phyloP scores from a whole-genome alignment of 2,797 vertebrate genomes.

The Diplodus sargus region DNA sequence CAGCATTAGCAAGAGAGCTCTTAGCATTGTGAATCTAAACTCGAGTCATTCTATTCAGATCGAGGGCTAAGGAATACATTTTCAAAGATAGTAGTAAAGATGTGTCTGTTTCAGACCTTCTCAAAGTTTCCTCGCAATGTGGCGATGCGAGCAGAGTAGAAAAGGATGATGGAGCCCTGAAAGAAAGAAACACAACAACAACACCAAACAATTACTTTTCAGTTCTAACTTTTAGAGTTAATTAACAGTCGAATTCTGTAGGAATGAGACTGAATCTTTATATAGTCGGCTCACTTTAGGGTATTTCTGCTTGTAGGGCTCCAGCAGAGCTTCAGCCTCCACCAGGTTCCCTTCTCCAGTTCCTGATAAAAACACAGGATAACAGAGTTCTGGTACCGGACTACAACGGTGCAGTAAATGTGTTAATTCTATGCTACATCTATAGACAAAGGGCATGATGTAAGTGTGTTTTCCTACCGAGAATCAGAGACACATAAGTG shows the following conservation, averaged over 20 bases:
- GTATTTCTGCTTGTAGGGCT: constrained; percentile 93
- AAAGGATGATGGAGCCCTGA: constrained; percentile 95
- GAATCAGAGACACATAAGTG: constrained; percentile 94
- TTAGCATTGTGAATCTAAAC: not conserved
- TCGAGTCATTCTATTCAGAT: constrained; percentile 67
- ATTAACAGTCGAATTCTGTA: not conserved
- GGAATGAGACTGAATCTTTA: not conserved
- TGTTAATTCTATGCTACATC: not conserved
- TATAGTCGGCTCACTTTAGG: constrained; percentile 84
- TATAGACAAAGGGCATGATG: not conserved
- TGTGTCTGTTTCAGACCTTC: constrained; percentile 78
- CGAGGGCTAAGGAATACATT: not conserved
- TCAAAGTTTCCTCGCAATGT: constrained; percentile 92
- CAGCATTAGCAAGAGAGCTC: not conserved
- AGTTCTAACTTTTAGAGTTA: too few relatives aligned
- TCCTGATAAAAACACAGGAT: constrained; percentile 78
- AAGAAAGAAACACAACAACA: not conserved
- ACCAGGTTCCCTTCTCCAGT: constrained; percentile 93
- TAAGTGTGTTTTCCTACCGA: constrained; percentile 84
- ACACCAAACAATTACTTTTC: too few relatives aligned
- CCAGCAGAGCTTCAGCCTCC: constrained; percentile 92
- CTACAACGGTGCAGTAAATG: not conserved
- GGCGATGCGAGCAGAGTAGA: constrained; percentile 94
- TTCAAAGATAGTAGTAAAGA: not conserved
- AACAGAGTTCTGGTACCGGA: not conserved